Evolutionary conservation across 2,888 invertebrate genomes (phyloP), one percentile per base, ranked within the genome.

Genomic region (Galerucella nymphaeae): DNA sequence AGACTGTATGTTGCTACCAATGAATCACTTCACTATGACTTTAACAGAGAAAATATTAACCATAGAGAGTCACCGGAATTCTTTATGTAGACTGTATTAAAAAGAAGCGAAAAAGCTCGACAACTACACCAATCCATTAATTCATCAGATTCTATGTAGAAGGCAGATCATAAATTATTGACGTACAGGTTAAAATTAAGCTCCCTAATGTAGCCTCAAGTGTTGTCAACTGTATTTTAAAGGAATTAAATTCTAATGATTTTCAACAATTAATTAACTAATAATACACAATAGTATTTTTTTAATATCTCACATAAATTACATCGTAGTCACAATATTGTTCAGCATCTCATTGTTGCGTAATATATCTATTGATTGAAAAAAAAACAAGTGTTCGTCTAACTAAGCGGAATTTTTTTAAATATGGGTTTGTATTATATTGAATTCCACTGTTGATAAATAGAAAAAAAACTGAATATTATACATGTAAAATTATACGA

Each of bases 341-440:
- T n/a, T 48, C n/a, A n/a, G n/a, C 48, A n/a, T 48, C 14, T 48
- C 8, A 14, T n/a, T 48, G 48, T 48, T 48, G n/a, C 14, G n/a
- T 48, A 48, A 48, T 14, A 48, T 48, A 5, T 48, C 14, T n/a
- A 48, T 48, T 48, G 8, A 48, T 48, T n/a, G 8, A 48, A 48
- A n/a, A 57, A 59, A 14, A 59, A 30, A 30, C 30, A 38, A 30
- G 30, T 30, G n/a, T 38, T 59, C n/a, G 30, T 10, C 30, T 14
- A 38, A 38, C 30, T 14, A 38, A 38, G n/a, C 59, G 59, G 59
- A 59, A 59, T 59, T 59, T 6, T 38, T 30, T 4, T 41, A 59
- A 59, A 59, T 57, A 20, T 18, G n/a, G 38, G 38, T 59, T 59
- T 59, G 59, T n/a, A n/a, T 59, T 59, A 41, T n/a, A n/a, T 59